Evolutionary conservation across 2,113 vertebrate species (phyloP), one percentile per base, ranked within the genome.

Genomic region (Orientallactaga bullata): DNA sequence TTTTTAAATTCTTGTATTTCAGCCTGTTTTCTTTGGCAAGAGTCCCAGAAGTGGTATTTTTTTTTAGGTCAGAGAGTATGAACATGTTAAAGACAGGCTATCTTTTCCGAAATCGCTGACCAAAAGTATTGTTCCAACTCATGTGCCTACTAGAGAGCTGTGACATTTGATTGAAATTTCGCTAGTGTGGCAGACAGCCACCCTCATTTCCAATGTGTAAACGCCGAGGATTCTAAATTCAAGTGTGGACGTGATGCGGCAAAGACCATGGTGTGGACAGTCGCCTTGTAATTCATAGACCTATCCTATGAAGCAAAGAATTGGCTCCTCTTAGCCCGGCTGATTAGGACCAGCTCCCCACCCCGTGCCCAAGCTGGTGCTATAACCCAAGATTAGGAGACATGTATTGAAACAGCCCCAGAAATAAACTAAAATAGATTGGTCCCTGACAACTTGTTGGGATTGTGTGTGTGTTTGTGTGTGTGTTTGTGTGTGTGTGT

Each of bases 121-220:
- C 39, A 37, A 94, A 96, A 92, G 83, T 73, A 93, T 94, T 97
- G 83, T 88, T 95, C 72, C 71, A 92, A 91, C 95, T 93, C 95
- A 83, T 80, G 42, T 91, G 90, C 47, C 88, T 65, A 85, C 65
- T 85, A 84, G 83, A 96, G 96, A 88, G 89, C 85, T 83, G 88
- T 77, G 85, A 88, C 85, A 83, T 96, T 88, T 83, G 78, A 88
- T 94, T 79, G 88, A 66, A 60, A 94, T 85, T 80, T 95, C 88
- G 88, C 71, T 96, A 95, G 92, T 95, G 83, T 68, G 65, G 81
- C 37, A 90, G 94, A 47, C 23, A 76, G 16, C 72, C n/a, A n/a
- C n/a, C 55, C 88, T 94, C 80, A 61, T 83, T 94, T 93, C 71
- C 0, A 7, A 51, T 23, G 37, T 90, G 61, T 85, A 90, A 91